Evolutionary conservation across 2,888 invertebrate genomes (phyloP), one percentile per base, ranked within the genome.

Genomic region (Anaspis maculata): DNA sequence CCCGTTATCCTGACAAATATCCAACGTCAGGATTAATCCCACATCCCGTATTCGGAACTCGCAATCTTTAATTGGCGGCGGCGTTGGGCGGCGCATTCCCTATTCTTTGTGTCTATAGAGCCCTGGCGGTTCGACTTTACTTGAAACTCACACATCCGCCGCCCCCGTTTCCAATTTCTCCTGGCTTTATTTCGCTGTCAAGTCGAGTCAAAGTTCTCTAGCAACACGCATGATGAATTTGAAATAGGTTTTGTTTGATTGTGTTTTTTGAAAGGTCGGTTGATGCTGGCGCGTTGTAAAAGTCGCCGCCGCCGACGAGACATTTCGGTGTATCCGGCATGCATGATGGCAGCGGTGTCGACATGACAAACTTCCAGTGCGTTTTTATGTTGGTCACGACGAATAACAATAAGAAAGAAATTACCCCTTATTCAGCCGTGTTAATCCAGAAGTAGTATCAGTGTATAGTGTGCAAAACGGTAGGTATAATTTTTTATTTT

Each of bases 101-200:
- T 39, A 44, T 47, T 44, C 45, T 30, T 36, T 41, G 25, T 41
- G 44, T 40, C 33, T 13, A 9, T 25, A 3, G 25, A 15, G 9
- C 27, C 13, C n/a, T 14, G 30, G 37, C 33, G 32, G 33, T 40
- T 40, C 39, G 41, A 46, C 41, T 46, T 47, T 40, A 46, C 44
- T 43, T 39, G 38, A 37, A 42, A 42, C 46, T 41, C 41, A 44
- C 44, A 45, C 44, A 47, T n/a, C n/a, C n/a, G n/a, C n/a, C 46
- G 46, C 39, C 44, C 41, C 41, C 33, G 39, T 46, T 47, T 48
- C 46, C 49, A 44, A 50, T 46, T 49, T 46, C 49, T 49, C 43
- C 44, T 37, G 42, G 49, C 40, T 44, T 45, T 49, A 50, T 52
- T 48, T 45, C 44, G 37, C 46, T 47, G 52, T 48, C 50, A 50